Evolutionary conservation across 2,888 invertebrate genomes (phyloP).

Genomic region (Adelognathus sp.): DNA sequence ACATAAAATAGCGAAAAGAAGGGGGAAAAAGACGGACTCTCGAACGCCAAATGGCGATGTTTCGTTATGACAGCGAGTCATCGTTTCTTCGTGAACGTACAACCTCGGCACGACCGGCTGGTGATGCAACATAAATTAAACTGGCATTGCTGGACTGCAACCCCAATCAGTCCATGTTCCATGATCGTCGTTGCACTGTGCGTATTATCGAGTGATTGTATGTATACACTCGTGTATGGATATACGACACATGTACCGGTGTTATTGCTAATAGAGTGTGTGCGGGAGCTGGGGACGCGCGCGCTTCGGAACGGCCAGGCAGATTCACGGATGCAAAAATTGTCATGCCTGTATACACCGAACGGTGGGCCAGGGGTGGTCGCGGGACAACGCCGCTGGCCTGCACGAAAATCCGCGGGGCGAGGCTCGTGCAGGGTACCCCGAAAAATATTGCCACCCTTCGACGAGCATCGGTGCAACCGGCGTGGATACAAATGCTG

Average conservation of each 20-base stretch:
- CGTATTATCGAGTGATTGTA: conserved; percentile 68
- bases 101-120: conserved; percentile 73
- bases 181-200: conserved; percentile 72
- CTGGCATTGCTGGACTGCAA: conserved; percentile 74
- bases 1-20: neutral
- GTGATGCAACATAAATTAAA: conserved; percentile 78
- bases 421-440: conserved; percentile 12
- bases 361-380: conserved; percentile 42
- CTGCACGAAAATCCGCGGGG: conserved; percentile 44
- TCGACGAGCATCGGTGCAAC: conserved; percentile 15
- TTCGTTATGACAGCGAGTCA: conserved; percentile 26
- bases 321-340: conserved; percentile 66
- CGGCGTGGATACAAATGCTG: neutral
- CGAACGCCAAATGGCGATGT: neutral
- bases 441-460: conserved; percentile 67
- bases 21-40: neutral
- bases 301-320: conserved; percentile 10
- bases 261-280: conserved; percentile 24
- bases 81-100: conserved; percentile 43
- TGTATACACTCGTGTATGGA: conserved; percentile 49
- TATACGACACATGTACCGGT: conserved; percentile 50
- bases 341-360: conserved; percentile 71
- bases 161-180: conserved; percentile 76
- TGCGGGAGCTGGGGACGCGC: conserved; percentile 27
- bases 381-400: conserved; percentile 34